phyloP scores from a whole-genome alignment of 1,140 invertebrate species.

The Apocrypta bakeri region DNA sequence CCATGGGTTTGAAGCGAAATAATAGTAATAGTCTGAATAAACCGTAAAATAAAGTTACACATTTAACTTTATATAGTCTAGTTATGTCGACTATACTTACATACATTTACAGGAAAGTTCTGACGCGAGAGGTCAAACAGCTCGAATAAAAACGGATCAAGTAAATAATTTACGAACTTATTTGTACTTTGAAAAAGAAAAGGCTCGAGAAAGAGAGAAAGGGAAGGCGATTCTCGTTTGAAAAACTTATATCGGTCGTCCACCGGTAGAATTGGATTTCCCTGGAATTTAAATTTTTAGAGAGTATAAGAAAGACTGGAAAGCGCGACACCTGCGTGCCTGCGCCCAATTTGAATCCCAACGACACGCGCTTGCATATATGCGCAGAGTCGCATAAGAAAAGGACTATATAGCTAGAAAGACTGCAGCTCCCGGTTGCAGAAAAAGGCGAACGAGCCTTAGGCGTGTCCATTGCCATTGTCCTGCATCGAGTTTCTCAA shows the following conservation, averaged over 20 bases:
- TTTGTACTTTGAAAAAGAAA: not conserved
- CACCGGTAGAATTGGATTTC: not conserved
- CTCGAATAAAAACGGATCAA: not conserved
- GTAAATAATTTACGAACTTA: conserved; percentile 11
- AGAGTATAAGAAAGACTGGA: not conserved
- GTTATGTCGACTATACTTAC: too few relatives aligned
- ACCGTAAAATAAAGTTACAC: too few relatives aligned
- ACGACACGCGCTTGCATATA: too few relatives aligned
- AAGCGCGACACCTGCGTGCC: conserved; percentile 16
- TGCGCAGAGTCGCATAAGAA: not conserved
- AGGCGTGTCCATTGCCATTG: conserved; percentile 59
- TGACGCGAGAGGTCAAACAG: too few relatives aligned
- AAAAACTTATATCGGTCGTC: conserved; percentile 12
- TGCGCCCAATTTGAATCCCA: not conserved
- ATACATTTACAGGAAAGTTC: too few relatives aligned
- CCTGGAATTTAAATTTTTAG: conserved; percentile 19
- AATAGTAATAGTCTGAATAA: too few relatives aligned
- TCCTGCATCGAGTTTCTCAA: conserved; percentile 57
- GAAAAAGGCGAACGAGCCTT: conserved; percentile 43
- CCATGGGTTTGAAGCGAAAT: too few relatives aligned
- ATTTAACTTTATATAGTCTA: too few relatives aligned
- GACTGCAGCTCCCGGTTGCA: not conserved
- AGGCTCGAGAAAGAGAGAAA: not conserved
- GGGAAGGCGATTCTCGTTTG: not conserved
- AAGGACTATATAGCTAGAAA: not conserved